A percentile compares a stretch with the other conserved stretches of the same genome.
phyloP scores from a whole-genome alignment of 2,888 invertebrate species.

The Pherbina coryleti region DNA sequence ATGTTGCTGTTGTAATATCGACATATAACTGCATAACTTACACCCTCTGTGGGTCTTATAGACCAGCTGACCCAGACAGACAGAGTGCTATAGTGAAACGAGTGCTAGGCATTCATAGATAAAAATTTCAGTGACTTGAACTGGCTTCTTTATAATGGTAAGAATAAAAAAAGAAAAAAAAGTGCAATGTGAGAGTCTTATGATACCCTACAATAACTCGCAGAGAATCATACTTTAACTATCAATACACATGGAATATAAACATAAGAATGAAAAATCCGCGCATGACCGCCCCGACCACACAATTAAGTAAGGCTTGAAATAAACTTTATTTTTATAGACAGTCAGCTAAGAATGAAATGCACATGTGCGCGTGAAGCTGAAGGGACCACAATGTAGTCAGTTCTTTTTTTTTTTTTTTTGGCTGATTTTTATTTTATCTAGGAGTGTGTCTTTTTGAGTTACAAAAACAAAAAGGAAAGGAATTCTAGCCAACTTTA shows the following conservation, averaged over 20 bases:
- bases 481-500: neutral
- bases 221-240: neutral
- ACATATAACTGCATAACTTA: conserved; percentile 18
- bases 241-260: neutral
- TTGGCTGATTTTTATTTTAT: neutral
- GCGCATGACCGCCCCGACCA: neutral
- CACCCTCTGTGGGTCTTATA: neutral
- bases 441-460: neutral
- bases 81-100: neutral
- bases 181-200: neutral
- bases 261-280: neutral
- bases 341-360: neutral
- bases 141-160: conserved; percentile 6
- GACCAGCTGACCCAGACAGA: conserved; percentile 3
- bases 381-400: neutral
- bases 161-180: neutral
- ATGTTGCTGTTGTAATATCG: neutral
- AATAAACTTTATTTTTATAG: neutral
- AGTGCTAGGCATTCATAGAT: neutral
- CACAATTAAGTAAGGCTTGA: neutral
- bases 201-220: neutral
- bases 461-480: neutral
- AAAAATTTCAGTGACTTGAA: neutral
- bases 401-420: too few relatives aligned
- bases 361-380: neutral